Base-by-base conservation (phyloP, 2,888 invertebrate species). In the Ditula angustiorana region DNA sequence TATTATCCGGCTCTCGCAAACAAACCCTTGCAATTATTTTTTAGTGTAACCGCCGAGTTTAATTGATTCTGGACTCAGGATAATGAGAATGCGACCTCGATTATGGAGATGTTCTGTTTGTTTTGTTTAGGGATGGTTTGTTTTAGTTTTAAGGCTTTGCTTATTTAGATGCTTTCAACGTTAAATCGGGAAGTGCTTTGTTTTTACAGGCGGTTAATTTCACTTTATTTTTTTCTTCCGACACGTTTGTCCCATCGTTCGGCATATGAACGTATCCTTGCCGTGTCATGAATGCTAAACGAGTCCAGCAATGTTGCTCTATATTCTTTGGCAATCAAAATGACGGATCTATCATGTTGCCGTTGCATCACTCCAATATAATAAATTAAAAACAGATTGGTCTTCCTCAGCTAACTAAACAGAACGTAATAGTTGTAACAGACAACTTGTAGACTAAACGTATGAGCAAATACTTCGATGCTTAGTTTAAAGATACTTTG, bases 101-200 rank as follows among this genome's bases (percentile, higher is more conserved):
- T 41, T 41, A 41, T 41, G 41, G 41, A 41, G 41, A 41, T 37
- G 35, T 41, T 35, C 35, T 41, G 41, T 41, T 41, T 41, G 41
- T 41, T 41, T 19, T 41, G 41, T 41, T 41, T 4, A 13, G n/a
- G 30, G n/a, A n/a, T 3, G 35, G 41, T 41, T 10, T 41, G 8
- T 41, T 41, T 41, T 41, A 41, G 8, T 41, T 41, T 41, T 41
- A 41, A 41, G 41, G 11, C 41, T 35, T 35, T 41, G 41, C 41
- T 41, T 41, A 41, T 41, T 41, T 41, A 41, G 19, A 19, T 19
- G 41, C 19, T 37, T 37, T 16, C 8, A 10, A 19, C 19, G 41
- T 2, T 10, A 19, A 19, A 8, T 7, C 35, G 13, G 16, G 35
- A 8, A 19, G 19, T 16, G 3, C 41, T 19, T n/a, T n/a, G 41